Percentiles rank a stretch among this genome's conserved stretches.
Evolutionary conservation across 2,797 vertebrate species (phyloP).

Genomic region (Thripadectes ignobilis): DNA sequence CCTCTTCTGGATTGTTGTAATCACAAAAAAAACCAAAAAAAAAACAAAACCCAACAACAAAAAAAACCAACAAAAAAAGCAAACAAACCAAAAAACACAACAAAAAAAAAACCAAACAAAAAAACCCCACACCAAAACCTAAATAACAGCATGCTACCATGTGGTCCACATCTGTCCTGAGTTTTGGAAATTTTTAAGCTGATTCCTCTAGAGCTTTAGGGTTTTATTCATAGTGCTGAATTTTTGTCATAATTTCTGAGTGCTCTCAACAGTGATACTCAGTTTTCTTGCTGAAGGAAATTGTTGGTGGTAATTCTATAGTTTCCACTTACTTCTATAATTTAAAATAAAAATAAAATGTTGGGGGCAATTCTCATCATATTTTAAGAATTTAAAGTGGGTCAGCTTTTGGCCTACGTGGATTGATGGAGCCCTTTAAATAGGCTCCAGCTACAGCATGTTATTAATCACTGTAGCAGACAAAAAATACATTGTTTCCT

Average conservation of each 20-base stretch:
- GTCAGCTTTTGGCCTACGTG: slow-evolving; percentile 45
- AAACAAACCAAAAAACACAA: no score
- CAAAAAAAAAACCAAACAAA: no score
- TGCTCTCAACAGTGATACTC: not conserved
- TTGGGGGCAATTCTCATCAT: not conserved
- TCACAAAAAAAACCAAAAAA: not conserved
- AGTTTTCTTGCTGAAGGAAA: not conserved
- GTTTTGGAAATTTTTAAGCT: not conserved
- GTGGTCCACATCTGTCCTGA: not conserved
- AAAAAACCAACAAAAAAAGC: no score
- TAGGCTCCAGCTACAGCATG: not conserved
- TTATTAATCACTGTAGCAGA: slow-evolving; percentile 70
- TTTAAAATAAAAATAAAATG: not conserved
- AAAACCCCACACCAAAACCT: no score
- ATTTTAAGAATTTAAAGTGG: slow-evolving; percentile 41
- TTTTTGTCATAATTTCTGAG: not conserved
- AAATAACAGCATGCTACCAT: not conserved
- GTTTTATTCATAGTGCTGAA: not conserved
- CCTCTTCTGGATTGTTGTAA: not conserved
- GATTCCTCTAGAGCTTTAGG: not conserved
- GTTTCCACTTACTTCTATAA: not conserved
- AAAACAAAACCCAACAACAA: no score
- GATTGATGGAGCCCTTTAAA: slow-evolving; percentile 66
- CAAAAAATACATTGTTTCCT: slow-evolving; percentile 62
- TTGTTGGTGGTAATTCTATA: not conserved